Conservation (phyloP, 2,113 vertebrate species). For the Myxocyprinus asiaticus region DNA sequence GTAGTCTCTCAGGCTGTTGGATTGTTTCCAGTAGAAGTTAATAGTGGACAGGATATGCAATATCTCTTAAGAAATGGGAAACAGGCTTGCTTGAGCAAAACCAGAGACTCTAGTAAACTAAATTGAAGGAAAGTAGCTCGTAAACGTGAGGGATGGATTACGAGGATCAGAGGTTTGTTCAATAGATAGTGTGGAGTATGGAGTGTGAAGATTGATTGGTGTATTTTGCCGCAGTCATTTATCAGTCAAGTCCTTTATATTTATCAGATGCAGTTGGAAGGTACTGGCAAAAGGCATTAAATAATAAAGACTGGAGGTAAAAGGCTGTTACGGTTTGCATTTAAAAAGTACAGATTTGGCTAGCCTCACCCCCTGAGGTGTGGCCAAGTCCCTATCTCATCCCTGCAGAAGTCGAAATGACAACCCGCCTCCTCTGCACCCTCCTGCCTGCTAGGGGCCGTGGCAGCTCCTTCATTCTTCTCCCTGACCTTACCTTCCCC, state of each 20-base stretch:
- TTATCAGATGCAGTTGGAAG: constrained; percentile 33
- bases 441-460: constrained; percentile 36
- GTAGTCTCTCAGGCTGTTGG: constrained; percentile 14
- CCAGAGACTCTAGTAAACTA: constrained; percentile 69
- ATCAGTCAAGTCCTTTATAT: constrained; percentile 19
- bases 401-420: constrained; percentile 5
- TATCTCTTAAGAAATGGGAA: constrained; percentile 71
- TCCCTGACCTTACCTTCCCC: constrained; percentile 19
- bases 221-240: constrained; percentile 25
- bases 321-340: constrained; percentile 11
- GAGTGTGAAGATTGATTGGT: constrained; percentile 30
- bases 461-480: constrained; percentile 48
- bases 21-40: constrained; percentile 29
- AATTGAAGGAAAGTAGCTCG: constrained; percentile 66
- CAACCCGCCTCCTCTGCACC: constrained; percentile 17
- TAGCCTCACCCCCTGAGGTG: constrained; percentile 23
- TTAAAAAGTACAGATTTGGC: constrained; percentile 28
- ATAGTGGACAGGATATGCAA: constrained; percentile 67
- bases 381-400: constrained; percentile 33
- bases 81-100: constrained; percentile 67
- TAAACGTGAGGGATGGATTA: constrained; percentile 60
- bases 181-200: constrained; percentile 25
- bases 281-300: constrained; percentile 11
- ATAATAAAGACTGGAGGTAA: constrained; percentile 11
- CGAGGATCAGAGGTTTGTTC: constrained; percentile 53